Base-by-base conservation (phyloP, 1,140 invertebrate genomes). In the Mactra quadrangularis region DNA sequence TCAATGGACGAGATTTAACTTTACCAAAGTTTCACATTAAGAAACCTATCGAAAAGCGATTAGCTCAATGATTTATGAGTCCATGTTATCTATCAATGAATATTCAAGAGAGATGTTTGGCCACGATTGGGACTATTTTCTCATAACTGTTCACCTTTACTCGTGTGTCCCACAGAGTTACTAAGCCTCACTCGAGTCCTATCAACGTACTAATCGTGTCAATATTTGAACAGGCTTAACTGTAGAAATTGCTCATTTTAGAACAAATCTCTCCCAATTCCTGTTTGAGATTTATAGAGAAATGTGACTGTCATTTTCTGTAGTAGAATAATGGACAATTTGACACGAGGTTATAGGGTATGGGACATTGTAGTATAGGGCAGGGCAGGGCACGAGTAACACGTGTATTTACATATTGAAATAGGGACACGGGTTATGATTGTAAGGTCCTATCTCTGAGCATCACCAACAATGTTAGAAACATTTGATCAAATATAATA, bases 51-150 rank as follows among this genome's bases (percentile, higher is more conserved):
- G 35, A 62, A 76, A 62, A 76, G 35, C 57, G 74, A 76, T 76
- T 76, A 64, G 35, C 25, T 29, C 19, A 35, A 29, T 76, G 74
- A 76, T 76, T 76, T 76, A 76, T 76, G 59, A 62, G 41, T 41
- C 38, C 22, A 27, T 68, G 47, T 41, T 68, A 47, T 31, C 64
- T 50, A 68, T 68, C 41, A 50, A 47, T 19, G 11, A 19, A 17
- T 4, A 0, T n/a, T 68, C 15, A 50, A 68, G 64, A 25, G 27
- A 3, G 15, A 47, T 68, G 64, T 50, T 50, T 68, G n/a, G 27
- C 29, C 64, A 17, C 29, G 41, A 3, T 27, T 27, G 38, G 64
- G 38, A 31, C 33, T 25, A 13, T 27, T 50, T 68, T 31, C 41
- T 41, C 38, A 41, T 41, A 41, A 7, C 15, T 41, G 38, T 15